Evolutionary conservation across 2,888 invertebrate genomes (phyloP).

Genomic region (Agriopis leucophaearia): DNA sequence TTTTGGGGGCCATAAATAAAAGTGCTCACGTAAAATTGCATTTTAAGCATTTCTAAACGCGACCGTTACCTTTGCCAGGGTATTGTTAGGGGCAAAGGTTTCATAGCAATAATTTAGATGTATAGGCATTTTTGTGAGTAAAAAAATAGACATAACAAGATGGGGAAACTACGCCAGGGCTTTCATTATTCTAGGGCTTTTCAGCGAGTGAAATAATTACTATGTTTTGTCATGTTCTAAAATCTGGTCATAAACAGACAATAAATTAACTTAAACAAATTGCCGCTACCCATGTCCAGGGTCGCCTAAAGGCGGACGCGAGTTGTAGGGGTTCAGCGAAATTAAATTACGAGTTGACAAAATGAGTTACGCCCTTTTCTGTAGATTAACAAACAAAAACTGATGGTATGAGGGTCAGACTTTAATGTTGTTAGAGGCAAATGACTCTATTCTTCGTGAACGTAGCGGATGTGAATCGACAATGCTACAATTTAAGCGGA

Average conservation of each 20-base stretch:
- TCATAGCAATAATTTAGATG: slow-evolving; percentile 51
- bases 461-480: slow-evolving; percentile 63
- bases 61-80: slow-evolving; percentile 71
- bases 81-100: slow-evolving; percentile 38
- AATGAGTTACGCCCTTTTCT: slow-evolving; percentile 86
- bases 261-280: slow-evolving; percentile 77
- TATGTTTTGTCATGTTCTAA: slow-evolving; percentile 42
- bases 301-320: slow-evolving; percentile 60
- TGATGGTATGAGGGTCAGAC: slow-evolving; percentile 82
- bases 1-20: slow-evolving; percentile 82
- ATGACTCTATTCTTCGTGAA: slow-evolving; percentile 82
- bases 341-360: slow-evolving; percentile 86
- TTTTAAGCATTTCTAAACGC: slow-evolving; percentile 83
- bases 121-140: slow-evolving; percentile 36
- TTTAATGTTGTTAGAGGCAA: slow-evolving; percentile 83
- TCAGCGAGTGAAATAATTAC: slow-evolving; percentile 11
- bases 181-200: not conserved
- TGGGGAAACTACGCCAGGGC: too few relatives aligned
- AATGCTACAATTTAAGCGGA: slow-evolving; percentile 79
- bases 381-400: slow-evolving; percentile 87
- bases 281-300: slow-evolving; percentile 70
- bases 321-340: slow-evolving; percentile 76
- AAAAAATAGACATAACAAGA: not conserved
- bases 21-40: slow-evolving; percentile 82
- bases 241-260: slow-evolving; percentile 65